Evolutionary conservation across 2,113 vertebrate genomes (phyloP).

Genomic region (Lichenostomus cassidix): DNA sequence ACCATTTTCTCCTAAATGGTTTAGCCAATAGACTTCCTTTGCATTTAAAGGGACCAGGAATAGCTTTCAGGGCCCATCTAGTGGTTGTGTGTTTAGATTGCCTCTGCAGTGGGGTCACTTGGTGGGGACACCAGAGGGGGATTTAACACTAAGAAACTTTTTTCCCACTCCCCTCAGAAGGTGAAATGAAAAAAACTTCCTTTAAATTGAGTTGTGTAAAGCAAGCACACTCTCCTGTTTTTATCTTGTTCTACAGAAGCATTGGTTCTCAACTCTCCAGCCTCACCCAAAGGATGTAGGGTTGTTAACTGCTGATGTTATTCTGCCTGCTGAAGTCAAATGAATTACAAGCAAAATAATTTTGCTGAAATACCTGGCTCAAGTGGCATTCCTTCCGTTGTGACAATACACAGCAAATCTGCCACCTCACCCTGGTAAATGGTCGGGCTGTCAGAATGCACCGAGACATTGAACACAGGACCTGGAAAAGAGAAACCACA

Average conservation of each 20-base stretch:
- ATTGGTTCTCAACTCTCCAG: background rate
- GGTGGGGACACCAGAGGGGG: background rate
- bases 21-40: background rate
- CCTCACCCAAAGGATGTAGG: background rate
- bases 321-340: background rate
- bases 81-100: background rate
- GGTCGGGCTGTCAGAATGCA: conserved; percentile 79
- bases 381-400: conserved; percentile 75
- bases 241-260: background rate
- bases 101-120: background rate
- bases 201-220: background rate
- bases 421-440: conserved; percentile 87
- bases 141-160: background rate
- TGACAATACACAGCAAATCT: conserved; percentile 85
- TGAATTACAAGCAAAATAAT: background rate
- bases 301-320: background rate
- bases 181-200: background rate
- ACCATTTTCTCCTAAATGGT: background rate
- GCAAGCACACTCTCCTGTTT: background rate
- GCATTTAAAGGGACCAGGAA: background rate
- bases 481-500: conserved; percentile 72
- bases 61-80: background rate
- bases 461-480: conserved; percentile 82
- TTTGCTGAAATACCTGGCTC: conserved; percentile 78
- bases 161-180: background rate